Percentiles rank a stretch among this genome's conserved stretches.
These are phyloP conservation scores for Xenopus tropicalis DNA, from an alignment of 2,113 vertebrate species.

Conservation along the genomic window DNA sequence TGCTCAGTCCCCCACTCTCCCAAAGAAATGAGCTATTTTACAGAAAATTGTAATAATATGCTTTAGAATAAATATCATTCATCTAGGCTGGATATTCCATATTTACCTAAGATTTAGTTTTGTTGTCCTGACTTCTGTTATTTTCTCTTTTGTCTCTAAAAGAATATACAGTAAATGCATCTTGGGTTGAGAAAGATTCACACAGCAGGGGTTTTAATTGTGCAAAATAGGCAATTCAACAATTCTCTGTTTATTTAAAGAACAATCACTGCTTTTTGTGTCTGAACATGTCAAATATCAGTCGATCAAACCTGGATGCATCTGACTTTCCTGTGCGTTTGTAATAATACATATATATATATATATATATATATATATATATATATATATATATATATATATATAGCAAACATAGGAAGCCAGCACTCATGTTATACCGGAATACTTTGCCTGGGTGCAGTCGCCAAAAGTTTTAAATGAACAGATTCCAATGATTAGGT, in stretches of 20 bases:
- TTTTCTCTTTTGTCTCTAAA: slow-evolving; percentile 28
- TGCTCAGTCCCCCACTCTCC: neutral
- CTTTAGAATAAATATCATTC: slow-evolving; percentile 15
- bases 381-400: no score
- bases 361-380: no score
- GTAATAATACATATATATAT: no score
- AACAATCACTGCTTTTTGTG: neutral
- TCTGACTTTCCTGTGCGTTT: no score
- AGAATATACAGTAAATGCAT: slow-evolving; percentile 27
- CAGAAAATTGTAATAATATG: slow-evolving; percentile 23
- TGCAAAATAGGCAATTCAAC: slow-evolving; percentile 33
- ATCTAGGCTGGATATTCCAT: neutral
- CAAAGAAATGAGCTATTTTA: slow-evolving; percentile 7
- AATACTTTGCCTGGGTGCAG: no score
- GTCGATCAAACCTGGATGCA: slow-evolving; percentile 1
- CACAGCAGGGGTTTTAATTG: slow-evolving; percentile 35
- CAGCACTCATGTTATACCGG: no score
- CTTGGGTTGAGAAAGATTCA: slow-evolving; percentile 20
- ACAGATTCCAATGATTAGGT: no score
- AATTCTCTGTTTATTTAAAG: slow-evolving; percentile 17
- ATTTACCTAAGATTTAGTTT: slow-evolving; percentile 23
- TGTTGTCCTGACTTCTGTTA: slow-evolving; percentile 16
- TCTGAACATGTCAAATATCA: neutral
- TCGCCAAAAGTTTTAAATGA: no score
- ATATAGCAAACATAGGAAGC: no score